Conservation (phyloP, 1,140 invertebrate genomes). For the Lerema accius region DNA sequence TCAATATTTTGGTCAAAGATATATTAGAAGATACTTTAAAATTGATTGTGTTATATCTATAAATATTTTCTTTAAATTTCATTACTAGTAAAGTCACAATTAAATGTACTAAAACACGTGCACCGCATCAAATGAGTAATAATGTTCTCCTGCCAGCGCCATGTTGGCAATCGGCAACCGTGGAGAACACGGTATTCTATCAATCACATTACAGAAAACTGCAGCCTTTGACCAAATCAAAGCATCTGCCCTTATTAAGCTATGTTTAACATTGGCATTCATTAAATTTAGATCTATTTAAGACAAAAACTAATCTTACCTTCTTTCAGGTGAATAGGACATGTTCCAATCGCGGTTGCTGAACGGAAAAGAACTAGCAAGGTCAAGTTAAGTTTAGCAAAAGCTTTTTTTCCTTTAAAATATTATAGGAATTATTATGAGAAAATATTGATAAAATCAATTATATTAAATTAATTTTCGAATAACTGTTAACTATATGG, state of each 20-base stretch:
- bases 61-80: slow-evolving; percentile 15
- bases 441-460: slow-evolving; percentile 36
- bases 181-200: slow-evolving; percentile 46
- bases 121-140: slow-evolving; percentile 62
- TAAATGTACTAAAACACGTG: slow-evolving; percentile 69
- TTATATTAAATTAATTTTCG: slow-evolving; percentile 56
- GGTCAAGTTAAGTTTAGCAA: slow-evolving; percentile 79
- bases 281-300: slow-evolving; percentile 47
- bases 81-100: slow-evolving; percentile 8
- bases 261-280: slow-evolving; percentile 38
- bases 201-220: slow-evolving; percentile 24
- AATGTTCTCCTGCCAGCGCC: slow-evolving; percentile 84
- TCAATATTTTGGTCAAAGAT: slow-evolving; percentile 9
- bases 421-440: slow-evolving; percentile 37
- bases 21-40: background rate
- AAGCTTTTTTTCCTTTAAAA: slow-evolving; percentile 65
- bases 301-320: slow-evolving; percentile 84
- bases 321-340: slow-evolving; percentile 89
- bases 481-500: slow-evolving; percentile 42
- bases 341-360: slow-evolving; percentile 88
- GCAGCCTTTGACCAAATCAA: slow-evolving; percentile 2
- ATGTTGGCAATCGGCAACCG: slow-evolving; percentile 87
- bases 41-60: slow-evolving; percentile 4
- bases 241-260: slow-evolving; percentile 15
- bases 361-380: slow-evolving; percentile 87